These are phyloP conservation scores for Sapayoa aenigma DNA, from an alignment of 2,113 vertebrate genomes.

Conservation along the genomic window DNA sequence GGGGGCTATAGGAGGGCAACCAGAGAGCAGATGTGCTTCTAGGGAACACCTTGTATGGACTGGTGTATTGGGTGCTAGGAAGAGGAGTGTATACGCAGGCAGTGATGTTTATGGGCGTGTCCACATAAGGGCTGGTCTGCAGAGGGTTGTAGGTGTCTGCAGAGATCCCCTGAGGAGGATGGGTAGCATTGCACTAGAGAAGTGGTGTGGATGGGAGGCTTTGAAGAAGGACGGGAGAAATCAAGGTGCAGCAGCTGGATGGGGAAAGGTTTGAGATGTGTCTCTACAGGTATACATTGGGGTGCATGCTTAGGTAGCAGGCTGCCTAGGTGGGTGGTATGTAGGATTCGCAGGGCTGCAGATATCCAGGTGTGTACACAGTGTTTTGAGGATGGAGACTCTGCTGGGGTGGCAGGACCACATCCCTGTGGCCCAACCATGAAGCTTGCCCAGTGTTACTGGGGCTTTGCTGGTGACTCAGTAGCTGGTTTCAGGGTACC, in stretches of 20 bases:
- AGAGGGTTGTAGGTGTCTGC: neutral
- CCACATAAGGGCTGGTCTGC: neutral
- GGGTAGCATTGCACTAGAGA: neutral
- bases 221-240: neutral
- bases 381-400: rapidly evolving
- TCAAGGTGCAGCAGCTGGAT: rapidly evolving
- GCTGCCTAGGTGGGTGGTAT: neutral
- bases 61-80: neutral
- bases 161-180: neutral
- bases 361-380: neutral
- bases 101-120: neutral
- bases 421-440: neutral
- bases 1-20: neutral
- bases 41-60: neutral
- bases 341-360: neutral
- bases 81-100: neutral
- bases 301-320: rapidly evolving
- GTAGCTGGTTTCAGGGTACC: rapidly evolving
- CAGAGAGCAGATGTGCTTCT: neutral
- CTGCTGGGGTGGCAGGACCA: neutral
- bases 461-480: neutral
- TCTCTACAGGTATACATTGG: neutral
- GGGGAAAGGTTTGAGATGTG: neutral
- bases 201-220: neutral
- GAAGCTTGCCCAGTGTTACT: neutral